Base-by-base conservation (phyloP, 2,888 invertebrate species). In the Timema podura region DNA sequence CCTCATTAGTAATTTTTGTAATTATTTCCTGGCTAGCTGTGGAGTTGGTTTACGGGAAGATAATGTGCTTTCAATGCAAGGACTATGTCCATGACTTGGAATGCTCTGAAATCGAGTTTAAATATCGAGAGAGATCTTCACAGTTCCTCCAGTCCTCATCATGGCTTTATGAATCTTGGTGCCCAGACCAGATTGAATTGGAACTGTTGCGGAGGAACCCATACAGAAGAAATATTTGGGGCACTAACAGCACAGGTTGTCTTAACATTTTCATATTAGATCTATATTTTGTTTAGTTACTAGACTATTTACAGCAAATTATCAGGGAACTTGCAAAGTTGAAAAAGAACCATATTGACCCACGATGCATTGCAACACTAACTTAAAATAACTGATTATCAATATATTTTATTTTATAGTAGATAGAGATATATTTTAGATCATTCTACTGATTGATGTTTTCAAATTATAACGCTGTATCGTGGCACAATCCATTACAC, bases 31-130 rank as follows among this genome's bases (percentile, higher is more conserved):
- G 30, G 30, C 30, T 30, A 85, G 92, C 94, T 71, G 87, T 97
- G 76, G 97, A 98, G 79, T 82, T 97, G 67, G 88, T 88, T 69
- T 94, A 93, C 82, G 97, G 97, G 64, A 91, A 93, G 80, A 85
- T 98, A 10, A 91, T 91, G 81, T 98, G 98, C 81, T 89, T 90
- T 78, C 88, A 89, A 77, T 98, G 98, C 81, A 88, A 90, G 73
- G 97, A 98, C 81, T 98, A 95, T 81, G 90, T 96, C 67, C 97
- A 96, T 82, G 94, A 95, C 79, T 83, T 87, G 72, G 91, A 93
- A 75, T 80, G 86, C 67, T 80, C 85, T 71, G 77, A 79, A 45
- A 80, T 85, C 69, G 81, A 83, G 49, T 79, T 81, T 68, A 77
- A 76, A 61, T 76, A 76, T 65, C 75, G 95, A 54, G 44, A 48